Evolutionary conservation across 1,140 invertebrate species (phyloP), one percentile per base, ranked within the genome.

Genomic region (Dinoponera quadriceps): DNA sequence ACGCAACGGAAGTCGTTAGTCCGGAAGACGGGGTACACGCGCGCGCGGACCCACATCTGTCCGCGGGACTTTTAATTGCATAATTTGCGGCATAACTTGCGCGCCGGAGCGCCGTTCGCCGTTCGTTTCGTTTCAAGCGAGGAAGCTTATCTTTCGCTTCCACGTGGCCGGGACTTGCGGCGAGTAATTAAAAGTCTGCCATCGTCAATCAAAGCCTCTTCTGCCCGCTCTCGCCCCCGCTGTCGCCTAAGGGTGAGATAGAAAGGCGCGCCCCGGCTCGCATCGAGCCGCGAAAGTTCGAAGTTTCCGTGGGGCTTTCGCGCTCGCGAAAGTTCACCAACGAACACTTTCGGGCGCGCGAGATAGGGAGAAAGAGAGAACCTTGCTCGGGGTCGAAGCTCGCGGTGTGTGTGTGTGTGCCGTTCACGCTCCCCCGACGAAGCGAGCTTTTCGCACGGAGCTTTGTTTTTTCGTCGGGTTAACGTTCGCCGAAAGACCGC

Each of bases 111-210:
- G 55, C 83, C 82, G 60, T 63, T 59, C 38, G 74, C 55, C 68
- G 62, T 27, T 78, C 63, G 68, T 88, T 88, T 74, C 49, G 83
- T 88, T 75, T 59, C 85, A 49, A 75, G 29, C 87, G 87, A 63
- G 72, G 49, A 71, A 38, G 87, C 87, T 89, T 89, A 89, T 89
- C 87, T 83, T 72, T 75, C 68, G 78, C 27, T 88, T 86, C 69
- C 87, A 88, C 74, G 87, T 88, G 87, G 69, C 49, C 73, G 69
- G 16, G 62, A 63, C 83, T 83, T 88, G 62, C 59, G 25, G 54
- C n/a, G 68, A 65, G 87, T 85, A 89, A 89, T 89, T 89, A 89
- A 89, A 88, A 89, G 87, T 89, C 87, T 75, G 87, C 84, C 87
- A 80, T 88, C 85, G 89, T 86, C 82, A 80, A 80, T 89, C 75